Conservation (phyloP, 2,797 vertebrate species). For the Danio albolineatus region DNA sequence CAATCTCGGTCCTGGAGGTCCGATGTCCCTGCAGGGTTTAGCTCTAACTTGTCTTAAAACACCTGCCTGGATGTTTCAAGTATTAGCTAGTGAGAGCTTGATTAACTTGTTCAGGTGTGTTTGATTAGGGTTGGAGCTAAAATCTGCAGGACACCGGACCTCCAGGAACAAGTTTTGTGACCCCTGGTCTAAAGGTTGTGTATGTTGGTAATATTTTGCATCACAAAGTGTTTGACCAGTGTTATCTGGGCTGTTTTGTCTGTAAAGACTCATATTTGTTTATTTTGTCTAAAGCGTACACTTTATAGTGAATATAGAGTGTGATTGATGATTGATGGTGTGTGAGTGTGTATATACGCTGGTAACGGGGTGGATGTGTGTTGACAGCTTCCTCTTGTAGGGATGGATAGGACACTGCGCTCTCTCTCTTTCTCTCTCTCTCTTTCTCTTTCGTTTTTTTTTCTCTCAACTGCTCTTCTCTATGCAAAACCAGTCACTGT, state of each 20-base stretch:
- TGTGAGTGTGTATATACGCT: conserved; percentile 34
- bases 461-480: conserved; percentile 42
- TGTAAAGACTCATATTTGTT: conserved; percentile 4
- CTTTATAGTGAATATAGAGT: neutral
- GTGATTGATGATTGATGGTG: conserved; percentile 7
- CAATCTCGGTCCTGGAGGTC: too few relatives aligned
- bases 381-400: conserved; percentile 51
- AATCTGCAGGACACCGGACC: too few relatives aligned
- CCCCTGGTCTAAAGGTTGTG: neutral
- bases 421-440: conserved; percentile 1
- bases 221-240: conserved; percentile 16
- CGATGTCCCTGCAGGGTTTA: too few relatives aligned
- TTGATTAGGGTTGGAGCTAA: too few relatives aligned
- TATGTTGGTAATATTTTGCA: conserved; percentile 23
- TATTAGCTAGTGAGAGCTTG: too few relatives aligned
- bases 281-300: neutral
- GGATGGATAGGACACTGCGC: conserved; percentile 23
- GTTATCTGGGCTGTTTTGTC: neutral
- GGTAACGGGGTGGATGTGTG: conserved; percentile 21
- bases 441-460: neutral
- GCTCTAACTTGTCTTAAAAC: too few relatives aligned
- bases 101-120: too few relatives aligned
- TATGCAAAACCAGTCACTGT: conserved; percentile 66
- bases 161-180: too few relatives aligned
- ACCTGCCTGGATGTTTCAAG: too few relatives aligned